phyloP scores from a whole-genome alignment of 2,797 vertebrate species.

The Gymnothorax reevesii region DNA sequence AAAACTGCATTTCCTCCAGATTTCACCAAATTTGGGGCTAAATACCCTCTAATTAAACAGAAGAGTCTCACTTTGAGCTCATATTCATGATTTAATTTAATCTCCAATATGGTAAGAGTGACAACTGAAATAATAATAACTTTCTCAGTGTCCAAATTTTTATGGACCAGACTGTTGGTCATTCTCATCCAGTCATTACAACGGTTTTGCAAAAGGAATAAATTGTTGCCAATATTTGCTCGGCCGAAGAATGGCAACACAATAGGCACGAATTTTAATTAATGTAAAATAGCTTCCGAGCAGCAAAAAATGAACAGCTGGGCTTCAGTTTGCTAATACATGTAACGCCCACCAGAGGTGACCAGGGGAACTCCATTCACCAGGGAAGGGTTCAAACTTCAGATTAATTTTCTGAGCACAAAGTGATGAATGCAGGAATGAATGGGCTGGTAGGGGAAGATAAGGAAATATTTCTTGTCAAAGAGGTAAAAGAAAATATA shows the following conservation, averaged over 20 bases:
- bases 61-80: too few relatives aligned
- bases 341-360: neutral
- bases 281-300: neutral
- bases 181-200: neutral
- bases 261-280: constrained; percentile 1
- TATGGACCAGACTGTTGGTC: neutral
- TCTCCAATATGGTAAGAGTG: too few relatives aligned
- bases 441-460: neutral
- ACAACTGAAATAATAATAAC: too few relatives aligned
- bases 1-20: too few relatives aligned
- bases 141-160: too few relatives aligned
- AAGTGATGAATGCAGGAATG: neutral
- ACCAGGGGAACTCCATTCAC: neutral
- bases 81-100: too few relatives aligned
- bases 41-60: too few relatives aligned
- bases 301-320: neutral
- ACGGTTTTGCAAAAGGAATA: neutral
- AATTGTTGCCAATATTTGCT: neutral
- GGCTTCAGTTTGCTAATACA: neutral
- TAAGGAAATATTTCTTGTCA: constrained; percentile 2
- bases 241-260: neutral
- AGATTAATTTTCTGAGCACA: neutral
- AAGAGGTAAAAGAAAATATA: neutral
- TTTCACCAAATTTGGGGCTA: too few relatives aligned
- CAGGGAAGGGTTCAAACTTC: neutral